Percentiles rank a stretch among this genome's conserved stretches.
Evolutionary conservation across 2,888 invertebrate species (phyloP).

Genomic region (Ischnus inquisitorius): DNA sequence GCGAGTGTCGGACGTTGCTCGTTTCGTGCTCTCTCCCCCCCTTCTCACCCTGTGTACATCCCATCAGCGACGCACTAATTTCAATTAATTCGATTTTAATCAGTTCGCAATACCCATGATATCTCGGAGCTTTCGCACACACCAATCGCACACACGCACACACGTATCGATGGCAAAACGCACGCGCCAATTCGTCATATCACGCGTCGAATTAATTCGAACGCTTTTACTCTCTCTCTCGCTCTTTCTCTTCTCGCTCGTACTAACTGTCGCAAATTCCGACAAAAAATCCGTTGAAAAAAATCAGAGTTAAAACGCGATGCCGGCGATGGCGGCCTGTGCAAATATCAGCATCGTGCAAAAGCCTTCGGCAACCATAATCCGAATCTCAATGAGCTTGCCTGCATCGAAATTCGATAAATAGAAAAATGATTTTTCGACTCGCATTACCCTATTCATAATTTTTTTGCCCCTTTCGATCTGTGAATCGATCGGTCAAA

Average conservation of each 20-base stretch:
- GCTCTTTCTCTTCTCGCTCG: slow-evolving; percentile 27
- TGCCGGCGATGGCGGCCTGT: slow-evolving; percentile 66
- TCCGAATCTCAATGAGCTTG: slow-evolving; percentile 76
- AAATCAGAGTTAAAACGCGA: slow-evolving; percentile 52
- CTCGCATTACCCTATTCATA: background rate
- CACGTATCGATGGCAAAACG: slow-evolving; percentile 59
- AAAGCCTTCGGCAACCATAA: slow-evolving; percentile 59
- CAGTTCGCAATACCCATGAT: slow-evolving; percentile 70
- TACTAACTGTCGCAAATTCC: slow-evolving; percentile 33
- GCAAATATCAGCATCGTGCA: slow-evolving; percentile 64
- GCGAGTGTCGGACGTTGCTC: background rate
- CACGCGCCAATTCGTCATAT: slow-evolving; percentile 71
- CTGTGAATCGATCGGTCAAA: background rate
- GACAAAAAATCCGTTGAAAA: slow-evolving; percentile 56
- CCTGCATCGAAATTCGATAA: slow-evolving; percentile 75
- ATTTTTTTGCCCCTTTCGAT: slow-evolving; percentile 5
- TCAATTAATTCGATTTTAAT: slow-evolving; percentile 75
- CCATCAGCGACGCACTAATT: slow-evolving; percentile 71
- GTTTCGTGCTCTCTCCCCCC: background rate
- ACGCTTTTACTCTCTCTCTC: slow-evolving; percentile 56
- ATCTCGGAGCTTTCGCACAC: slow-evolving; percentile 24
- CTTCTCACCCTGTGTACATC: slow-evolving; percentile 41
- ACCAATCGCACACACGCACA: slow-evolving; percentile 21
- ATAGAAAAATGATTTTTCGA: slow-evolving; percentile 6
- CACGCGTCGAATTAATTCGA: slow-evolving; percentile 73